A percentile compares a stretch with the other conserved stretches of the same genome.
Conservation (phyloP, 30 jellyfish, hydroid and myxozoan species). For the Hydractinia symbiolongicarpus region DNA sequence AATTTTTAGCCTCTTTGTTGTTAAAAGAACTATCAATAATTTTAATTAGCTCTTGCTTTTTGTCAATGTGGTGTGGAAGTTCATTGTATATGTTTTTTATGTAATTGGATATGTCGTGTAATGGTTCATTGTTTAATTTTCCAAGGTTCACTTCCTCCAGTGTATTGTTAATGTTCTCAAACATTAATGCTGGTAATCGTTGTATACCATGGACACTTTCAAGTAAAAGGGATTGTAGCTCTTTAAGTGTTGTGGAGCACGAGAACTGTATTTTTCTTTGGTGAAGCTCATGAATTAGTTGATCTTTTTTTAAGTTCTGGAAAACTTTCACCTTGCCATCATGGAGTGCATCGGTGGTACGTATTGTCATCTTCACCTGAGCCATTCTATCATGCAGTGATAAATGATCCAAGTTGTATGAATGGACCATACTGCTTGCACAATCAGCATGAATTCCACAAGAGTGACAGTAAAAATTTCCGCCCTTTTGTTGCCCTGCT, state of each 20-base stretch:
- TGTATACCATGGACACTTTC: slow-evolving; percentile 2
- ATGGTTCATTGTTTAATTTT: slow-evolving; percentile 14
- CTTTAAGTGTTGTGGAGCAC: not conserved
- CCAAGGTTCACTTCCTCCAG: not conserved
- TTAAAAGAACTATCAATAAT: slow-evolving; percentile 2
- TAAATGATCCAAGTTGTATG: too few species aligned
- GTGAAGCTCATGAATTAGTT: slow-evolving; percentile 3
- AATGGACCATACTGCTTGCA: too few species aligned
- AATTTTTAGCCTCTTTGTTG: slow-evolving; percentile 7
- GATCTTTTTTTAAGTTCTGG: not conserved
- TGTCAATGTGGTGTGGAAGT: not conserved
- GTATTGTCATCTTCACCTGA: too few species aligned
- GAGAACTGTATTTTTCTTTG: not conserved
- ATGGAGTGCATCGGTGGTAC: too few species aligned
- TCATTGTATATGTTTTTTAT: not conserved
- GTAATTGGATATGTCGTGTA: slow-evolving; percentile 15
- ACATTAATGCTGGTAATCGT: slow-evolving; percentile 16
- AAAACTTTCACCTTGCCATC: not conserved
- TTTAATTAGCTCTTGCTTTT: not conserved
- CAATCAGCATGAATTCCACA: too few species aligned
- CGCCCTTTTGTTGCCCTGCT: too few species aligned
- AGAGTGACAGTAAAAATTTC: too few species aligned
- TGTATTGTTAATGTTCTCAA: not conserved
- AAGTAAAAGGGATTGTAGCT: not conserved
- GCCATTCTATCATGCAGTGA: too few species aligned